Conservation (phyloP, 2,888 invertebrate species). For the Tribolium freemani region DNA sequence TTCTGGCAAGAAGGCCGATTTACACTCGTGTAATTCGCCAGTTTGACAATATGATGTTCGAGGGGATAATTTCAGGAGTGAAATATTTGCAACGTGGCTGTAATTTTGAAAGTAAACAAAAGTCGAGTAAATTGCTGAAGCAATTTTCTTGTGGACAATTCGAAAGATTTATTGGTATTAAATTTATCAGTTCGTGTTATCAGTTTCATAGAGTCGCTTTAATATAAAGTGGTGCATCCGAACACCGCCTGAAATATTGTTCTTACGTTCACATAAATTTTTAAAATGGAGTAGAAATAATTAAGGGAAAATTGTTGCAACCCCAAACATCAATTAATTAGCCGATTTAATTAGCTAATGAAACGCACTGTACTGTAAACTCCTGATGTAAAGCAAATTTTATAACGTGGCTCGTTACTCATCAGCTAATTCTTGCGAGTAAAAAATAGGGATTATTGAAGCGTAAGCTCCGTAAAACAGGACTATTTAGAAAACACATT, state of each 20-base stretch:
- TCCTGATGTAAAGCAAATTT: neutral
- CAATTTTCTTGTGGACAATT: constrained; percentile 51
- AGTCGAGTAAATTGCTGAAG: constrained; percentile 50
- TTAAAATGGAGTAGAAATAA: neutral
- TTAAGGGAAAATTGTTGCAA: too few relatives aligned
- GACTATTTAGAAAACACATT: constrained; percentile 1
- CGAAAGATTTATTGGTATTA: constrained; percentile 50
- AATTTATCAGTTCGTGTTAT: constrained; percentile 38
- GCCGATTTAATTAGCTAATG: neutral
- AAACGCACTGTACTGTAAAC: neutral
- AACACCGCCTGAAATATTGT: constrained; percentile 10
- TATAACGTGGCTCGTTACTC: neutral
- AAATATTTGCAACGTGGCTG: constrained; percentile 29
- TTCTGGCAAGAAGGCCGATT: constrained; percentile 1
- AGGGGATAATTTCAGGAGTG: neutral
- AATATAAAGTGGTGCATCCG: constrained; percentile 7
- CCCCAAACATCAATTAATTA: neutral
- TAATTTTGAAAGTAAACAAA: constrained; percentile 37
- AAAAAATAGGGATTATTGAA: constrained; percentile 6
- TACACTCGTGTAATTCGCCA: neutral
- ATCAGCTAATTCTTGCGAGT: constrained; percentile 21
- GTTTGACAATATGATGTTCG: neutral
- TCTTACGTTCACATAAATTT: neutral
- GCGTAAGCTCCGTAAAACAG: constrained; percentile 10
- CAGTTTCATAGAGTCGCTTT: constrained; percentile 21